phyloP scores from a whole-genome alignment of 2,113 vertebrate genomes.

The Cyphomyrus discorhynchus region DNA sequence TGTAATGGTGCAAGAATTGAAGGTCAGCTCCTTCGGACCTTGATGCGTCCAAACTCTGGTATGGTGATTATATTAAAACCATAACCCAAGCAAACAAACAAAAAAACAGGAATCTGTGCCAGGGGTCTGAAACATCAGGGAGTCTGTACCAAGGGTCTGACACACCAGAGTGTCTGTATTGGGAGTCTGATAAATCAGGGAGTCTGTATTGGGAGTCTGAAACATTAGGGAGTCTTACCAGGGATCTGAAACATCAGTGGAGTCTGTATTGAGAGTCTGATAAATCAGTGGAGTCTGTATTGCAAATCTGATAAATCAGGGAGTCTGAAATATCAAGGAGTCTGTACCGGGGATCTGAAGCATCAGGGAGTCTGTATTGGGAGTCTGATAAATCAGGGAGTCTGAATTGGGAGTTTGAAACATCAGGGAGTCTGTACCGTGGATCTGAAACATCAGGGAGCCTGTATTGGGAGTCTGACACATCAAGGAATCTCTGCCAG shows the following conservation, averaged over 20 bases:
- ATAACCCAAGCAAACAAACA: neutral
- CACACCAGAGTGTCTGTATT: neutral
- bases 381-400: neutral
- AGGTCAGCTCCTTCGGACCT: neutral
- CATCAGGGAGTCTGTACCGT: too few relatives aligned
- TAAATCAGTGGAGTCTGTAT: neutral
- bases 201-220: neutral
- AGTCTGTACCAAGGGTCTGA: neutral
- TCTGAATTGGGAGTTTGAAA: neutral
- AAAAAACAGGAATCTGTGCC: neutral
- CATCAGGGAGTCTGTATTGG: neutral
- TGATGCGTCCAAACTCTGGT: neutral
- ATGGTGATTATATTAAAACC: neutral
- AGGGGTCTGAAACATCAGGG: neutral
- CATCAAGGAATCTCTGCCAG: neutral
- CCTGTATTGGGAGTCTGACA: neutral
- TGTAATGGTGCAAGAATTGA: neutral
- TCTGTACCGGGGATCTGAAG: neutral
- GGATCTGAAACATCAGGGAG: too few relatives aligned
- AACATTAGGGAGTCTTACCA: neutral
- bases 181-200: neutral
- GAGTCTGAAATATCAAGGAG: neutral
- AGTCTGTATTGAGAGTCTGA: neutral
- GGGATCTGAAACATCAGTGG: neutral
- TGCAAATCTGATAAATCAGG: neutral